These are phyloP conservation scores for Schlechtendalia chinensis DNA, from an alignment of 1,140 invertebrate species.

Conservation along the genomic window DNA sequence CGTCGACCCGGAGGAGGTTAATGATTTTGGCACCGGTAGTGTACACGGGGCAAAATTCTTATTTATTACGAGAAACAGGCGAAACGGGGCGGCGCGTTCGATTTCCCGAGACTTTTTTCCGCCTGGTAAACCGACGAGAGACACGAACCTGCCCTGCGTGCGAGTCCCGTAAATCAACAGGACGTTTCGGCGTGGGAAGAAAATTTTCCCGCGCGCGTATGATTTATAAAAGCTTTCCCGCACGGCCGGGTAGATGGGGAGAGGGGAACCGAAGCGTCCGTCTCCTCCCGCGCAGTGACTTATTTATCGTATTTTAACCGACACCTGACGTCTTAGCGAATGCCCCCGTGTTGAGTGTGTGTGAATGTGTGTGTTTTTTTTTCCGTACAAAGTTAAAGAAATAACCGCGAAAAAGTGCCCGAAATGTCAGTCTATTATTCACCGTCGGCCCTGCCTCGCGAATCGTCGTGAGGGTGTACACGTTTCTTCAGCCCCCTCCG, in stretches of 20 bases:
- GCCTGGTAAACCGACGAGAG: too few species aligned
- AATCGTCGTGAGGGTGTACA: background rate
- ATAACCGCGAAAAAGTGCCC: conserved; percentile 23
- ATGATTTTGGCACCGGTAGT: conserved; percentile 41
- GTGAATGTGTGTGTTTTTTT: background rate
- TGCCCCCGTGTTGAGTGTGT: background rate
- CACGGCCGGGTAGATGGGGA: conserved; percentile 15
- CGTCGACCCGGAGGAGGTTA: background rate
- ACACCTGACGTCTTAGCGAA: conserved; percentile 44
- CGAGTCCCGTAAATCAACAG: conserved; percentile 25
- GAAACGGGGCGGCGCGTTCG: background rate
- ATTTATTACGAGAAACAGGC: conserved; percentile 22
- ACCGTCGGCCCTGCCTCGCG: background rate
- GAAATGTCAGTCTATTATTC: conserved; percentile 29
- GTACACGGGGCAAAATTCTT: conserved; percentile 11
- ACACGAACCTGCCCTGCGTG: conserved; percentile 8
- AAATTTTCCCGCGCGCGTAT: conserved; percentile 21
- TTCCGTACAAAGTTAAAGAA: conserved; percentile 16
- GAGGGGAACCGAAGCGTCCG: too few species aligned
- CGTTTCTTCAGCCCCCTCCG: background rate
- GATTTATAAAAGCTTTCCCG: conserved; percentile 35
- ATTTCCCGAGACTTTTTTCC: conserved; percentile 17
- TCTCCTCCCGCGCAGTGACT: conserved; percentile 3
- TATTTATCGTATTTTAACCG: conserved; percentile 45
- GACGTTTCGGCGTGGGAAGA: background rate